Evolutionary conservation across 2,113 vertebrate species (phyloP).

Genomic region (Astur gentilis): DNA sequence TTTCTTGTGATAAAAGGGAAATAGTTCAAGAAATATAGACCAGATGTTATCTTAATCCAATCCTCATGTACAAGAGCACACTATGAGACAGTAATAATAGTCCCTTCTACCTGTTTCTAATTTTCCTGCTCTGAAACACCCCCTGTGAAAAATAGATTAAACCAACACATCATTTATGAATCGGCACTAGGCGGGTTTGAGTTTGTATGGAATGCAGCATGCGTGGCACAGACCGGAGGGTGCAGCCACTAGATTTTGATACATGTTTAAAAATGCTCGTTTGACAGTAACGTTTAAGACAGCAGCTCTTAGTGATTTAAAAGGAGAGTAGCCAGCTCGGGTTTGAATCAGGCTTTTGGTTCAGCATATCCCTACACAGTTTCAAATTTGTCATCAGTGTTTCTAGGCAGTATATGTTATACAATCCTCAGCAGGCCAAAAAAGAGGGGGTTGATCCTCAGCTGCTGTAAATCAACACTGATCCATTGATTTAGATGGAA

Average conservation of each 20-base stretch:
- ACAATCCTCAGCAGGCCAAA: constrained; percentile 46
- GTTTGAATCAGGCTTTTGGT: constrained; percentile 58
- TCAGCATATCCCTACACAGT: constrained; percentile 42
- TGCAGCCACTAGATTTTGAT: constrained; percentile 50
- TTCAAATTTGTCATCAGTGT: constrained; percentile 66
- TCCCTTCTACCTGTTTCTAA: constrained; percentile 82
- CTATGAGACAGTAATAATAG: constrained; percentile 77
- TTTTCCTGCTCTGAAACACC: constrained; percentile 79
- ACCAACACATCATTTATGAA: constrained; percentile 78
- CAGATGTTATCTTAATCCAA: constrained; percentile 86
- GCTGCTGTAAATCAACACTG: constrained; percentile 64
- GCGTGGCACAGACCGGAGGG: constrained; percentile 36
- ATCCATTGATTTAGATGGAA: constrained; percentile 64
- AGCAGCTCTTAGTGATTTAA: constrained; percentile 60
- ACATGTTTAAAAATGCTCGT: constrained; percentile 55
- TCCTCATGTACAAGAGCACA: constrained; percentile 82
- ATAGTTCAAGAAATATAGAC: constrained; percentile 82
- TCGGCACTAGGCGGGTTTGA: constrained; percentile 52
- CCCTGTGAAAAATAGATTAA: constrained; percentile 84
- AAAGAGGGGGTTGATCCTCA: constrained; percentile 45
- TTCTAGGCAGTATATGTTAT: constrained; percentile 41
- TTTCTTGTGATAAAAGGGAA: constrained; percentile 85
- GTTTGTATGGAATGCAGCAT: constrained; percentile 59
- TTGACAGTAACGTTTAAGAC: constrained; percentile 69
- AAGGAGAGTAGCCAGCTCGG: constrained; percentile 64